Base-by-base conservation (phyloP, 1,140 invertebrate genomes). In the Drosophila persimilis region DNA sequence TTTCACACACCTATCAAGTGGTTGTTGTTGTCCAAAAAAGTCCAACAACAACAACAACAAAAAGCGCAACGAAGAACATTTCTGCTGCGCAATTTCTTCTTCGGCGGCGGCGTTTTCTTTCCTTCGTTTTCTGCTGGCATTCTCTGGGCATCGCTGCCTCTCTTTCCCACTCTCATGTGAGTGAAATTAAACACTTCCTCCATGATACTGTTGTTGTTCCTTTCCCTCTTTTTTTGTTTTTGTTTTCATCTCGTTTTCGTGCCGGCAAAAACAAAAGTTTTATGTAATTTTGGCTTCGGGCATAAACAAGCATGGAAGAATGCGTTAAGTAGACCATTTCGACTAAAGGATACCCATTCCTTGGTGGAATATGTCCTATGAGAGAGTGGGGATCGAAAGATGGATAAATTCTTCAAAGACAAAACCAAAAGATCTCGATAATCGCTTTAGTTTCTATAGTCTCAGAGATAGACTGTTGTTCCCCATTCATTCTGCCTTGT, bases 41-140 rank as follows among this genome's bases (percentile, higher is more conserved):
- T 17, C 24, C 39, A 44, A 31, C 69, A 60, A 47, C 22, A 55
- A 52, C 17, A 17, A 17, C 17, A 17, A 15, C 44, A 60, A 44
- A 58, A 74, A 65, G 24, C 66, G 63, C 41, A 70, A 61, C 47
- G 24, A 53, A 45, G 39, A 77, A 63, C 15, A 73, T 64, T 78
- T 62, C 48, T 65, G 74, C 83, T 86, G 81, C 81, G 81, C 83
- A 86, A 86, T 86, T 88, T 86, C 77, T 80, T 77, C 62, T 51
- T 58, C 15, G 26, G 43, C 8, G 31, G 31, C 63, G 51, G 51
- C 48, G 51, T 67, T 69, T 69, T 69, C 62, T 67, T 48, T 56
- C 67, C 44, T 31, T 56, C 45, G 45, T 26, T 39, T 54, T 56
- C 41, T 26, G 26, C 31, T 35, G 17, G 13, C 15, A 17, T 53